phyloP scores from a whole-genome alignment of 2,888 invertebrate species.

The Thymelicus acteon region DNA sequence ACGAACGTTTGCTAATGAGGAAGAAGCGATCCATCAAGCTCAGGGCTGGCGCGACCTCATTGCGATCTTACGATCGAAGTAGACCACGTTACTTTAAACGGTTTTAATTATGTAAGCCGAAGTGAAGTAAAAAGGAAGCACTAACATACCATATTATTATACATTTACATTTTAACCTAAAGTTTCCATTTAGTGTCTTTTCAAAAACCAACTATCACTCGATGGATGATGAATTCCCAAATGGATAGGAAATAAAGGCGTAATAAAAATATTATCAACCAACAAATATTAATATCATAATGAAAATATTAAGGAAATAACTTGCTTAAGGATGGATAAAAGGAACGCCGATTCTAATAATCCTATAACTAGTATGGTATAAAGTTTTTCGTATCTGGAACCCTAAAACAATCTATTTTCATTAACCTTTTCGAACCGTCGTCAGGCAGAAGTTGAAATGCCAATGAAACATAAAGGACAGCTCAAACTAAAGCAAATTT shows the following conservation, averaged over 20 bases:
- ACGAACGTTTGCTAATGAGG: conserved; percentile 18
- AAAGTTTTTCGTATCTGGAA: not conserved
- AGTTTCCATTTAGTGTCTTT: too few species aligned
- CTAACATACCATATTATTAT: not conserved
- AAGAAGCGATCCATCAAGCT: conserved; percentile 22
- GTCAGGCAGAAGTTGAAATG: not conserved
- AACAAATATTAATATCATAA: too few species aligned
- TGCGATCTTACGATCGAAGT: conserved; percentile 7
- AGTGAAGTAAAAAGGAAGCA: not conserved
- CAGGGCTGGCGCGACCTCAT: conserved; percentile 6
- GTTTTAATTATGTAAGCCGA: not conserved
- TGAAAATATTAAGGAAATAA: too few species aligned
- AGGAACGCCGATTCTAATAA: too few species aligned
- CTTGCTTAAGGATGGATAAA: too few species aligned
- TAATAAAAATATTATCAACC: too few species aligned
- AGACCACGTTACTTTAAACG: not conserved
- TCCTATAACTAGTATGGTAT: not conserved
- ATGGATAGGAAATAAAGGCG: too few species aligned
- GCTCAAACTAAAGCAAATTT: not conserved
- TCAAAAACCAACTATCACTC: too few species aligned
- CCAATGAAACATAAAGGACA: conserved; percentile 1
- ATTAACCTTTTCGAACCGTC: conserved; percentile 4
- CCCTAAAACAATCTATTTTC: not conserved
- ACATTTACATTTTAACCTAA: too few species aligned
- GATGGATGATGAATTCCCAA: too few species aligned